These are phyloP conservation scores for Eulemur rufifrons DNA, from an alignment of 2,113 vertebrate species.

Conservation along the genomic window DNA sequence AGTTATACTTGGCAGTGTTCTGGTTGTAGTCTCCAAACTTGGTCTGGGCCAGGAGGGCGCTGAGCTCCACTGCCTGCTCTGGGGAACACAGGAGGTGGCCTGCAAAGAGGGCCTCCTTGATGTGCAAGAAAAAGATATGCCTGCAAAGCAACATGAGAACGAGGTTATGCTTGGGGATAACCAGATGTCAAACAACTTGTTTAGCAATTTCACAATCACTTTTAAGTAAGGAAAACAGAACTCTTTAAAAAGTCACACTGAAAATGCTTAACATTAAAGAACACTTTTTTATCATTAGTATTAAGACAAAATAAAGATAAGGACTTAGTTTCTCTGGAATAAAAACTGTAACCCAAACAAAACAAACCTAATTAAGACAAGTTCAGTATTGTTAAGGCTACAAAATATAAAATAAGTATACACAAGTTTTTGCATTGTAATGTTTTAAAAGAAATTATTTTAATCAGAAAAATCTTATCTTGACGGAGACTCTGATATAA, in stretches of 20 bases:
- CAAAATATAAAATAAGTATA: neutral
- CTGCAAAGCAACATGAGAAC: conserved; percentile 80
- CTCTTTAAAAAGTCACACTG: neutral
- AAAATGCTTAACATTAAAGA: neutral
- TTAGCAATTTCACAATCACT: neutral
- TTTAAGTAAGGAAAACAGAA: neutral
- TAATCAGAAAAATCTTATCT: neutral
- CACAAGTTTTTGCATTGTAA: neutral
- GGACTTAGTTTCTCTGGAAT: neutral
- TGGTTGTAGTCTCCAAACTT: conserved; percentile 98
- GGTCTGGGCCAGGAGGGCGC: conserved; percentile 94
- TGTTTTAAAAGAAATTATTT: neutral
- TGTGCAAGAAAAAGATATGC: conserved; percentile 96
- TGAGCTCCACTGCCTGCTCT: conserved; percentile 94
- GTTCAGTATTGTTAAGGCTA: neutral
- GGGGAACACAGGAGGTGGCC: conserved; percentile 94
- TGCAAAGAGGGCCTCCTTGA: conserved; percentile 95
- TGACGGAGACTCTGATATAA: neutral
- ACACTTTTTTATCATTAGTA: neutral
- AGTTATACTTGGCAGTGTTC: conserved; percentile 97
- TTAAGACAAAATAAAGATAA: neutral
- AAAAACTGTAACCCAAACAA: neutral
- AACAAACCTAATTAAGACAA: neutral
- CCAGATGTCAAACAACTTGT: neutral
- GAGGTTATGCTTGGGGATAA: neutral